Evolutionary conservation across 1,140 invertebrate species (phyloP).

Genomic region (Ptiloglossa arizonensis): DNA sequence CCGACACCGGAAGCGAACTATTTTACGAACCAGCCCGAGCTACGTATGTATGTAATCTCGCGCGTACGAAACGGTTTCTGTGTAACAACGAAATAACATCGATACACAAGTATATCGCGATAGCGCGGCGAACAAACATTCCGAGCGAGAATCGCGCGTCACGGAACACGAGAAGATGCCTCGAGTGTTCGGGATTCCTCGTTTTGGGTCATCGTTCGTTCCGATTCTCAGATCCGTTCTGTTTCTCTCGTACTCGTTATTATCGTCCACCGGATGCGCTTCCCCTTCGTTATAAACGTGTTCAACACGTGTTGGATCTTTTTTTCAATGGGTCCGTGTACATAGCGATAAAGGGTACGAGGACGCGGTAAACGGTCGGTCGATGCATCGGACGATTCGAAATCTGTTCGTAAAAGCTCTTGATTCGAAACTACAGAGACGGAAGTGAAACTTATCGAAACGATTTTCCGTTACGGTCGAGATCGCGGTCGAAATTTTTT

Average conservation of each 20-base stretch:
- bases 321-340: not conserved
- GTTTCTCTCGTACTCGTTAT: slow-evolving; percentile 36
- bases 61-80: slow-evolving; percentile 37
- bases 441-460: too few relatives aligned
- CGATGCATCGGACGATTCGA: not conserved
- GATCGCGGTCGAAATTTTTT: too few relatives aligned
- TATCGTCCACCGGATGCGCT: slow-evolving; percentile 33
- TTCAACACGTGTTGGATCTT: not conserved
- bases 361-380: not conserved
- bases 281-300: slow-evolving; percentile 27
- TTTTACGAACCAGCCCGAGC: slow-evolving; percentile 53
- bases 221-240: slow-evolving; percentile 46
- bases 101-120: slow-evolving; percentile 28
- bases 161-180: slow-evolving; percentile 36
- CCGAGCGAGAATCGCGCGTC: slow-evolving; percentile 9
- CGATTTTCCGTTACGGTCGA: too few relatives aligned
- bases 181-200: slow-evolving; percentile 13
- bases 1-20: slow-evolving; percentile 58
- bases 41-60: slow-evolving; percentile 1
- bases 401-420: not conserved
- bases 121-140: slow-evolving; percentile 32
- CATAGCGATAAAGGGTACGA: not conserved
- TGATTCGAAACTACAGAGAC: not conserved
- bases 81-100: slow-evolving; percentile 45
- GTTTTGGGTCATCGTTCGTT: slow-evolving; percentile 56